Base-by-base conservation (phyloP, 2,113 vertebrate genomes). In the Prietella phreatophila region DNA sequence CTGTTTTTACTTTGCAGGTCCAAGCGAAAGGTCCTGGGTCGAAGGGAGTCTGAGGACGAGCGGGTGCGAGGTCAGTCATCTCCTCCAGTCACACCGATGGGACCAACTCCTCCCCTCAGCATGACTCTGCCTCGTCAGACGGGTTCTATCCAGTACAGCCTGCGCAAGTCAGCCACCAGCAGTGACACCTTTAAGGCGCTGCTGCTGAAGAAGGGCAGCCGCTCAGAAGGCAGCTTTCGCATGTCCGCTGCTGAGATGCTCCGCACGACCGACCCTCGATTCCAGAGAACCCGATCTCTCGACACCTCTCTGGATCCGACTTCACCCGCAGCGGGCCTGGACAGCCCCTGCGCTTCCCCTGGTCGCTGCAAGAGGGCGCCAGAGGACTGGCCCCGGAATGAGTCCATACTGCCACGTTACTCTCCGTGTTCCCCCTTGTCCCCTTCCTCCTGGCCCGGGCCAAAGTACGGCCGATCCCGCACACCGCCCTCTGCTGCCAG, bases 121-220 rank as follows among this genome's bases (percentile, higher is more conserved):
- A 94, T 95, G 20, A 88, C 96, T 17, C 87, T 92, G 86, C 92
- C 96, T 10, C 96, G 96, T 61, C 98, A 97, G 39, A 80, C 94
- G 0, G 94, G 98, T 39, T 97, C 97, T 1, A 98, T 99, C 91
- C 98, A 99, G 95, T 96, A 98, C 53, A 97, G 94, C 27, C 60
- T 99, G 50, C 97, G 97, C 17, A 99, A 97, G 92, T 97, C 97
- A 47, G 95, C 95, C 92, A 99, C 98, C 93, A 99, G 97, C 96
- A 99, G 97, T 0, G 98, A 99, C 95, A 97, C 94, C 90, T 99
- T 99, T 95, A 99, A 99, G 91, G 98, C 98, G n/a, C 95, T 99
- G n/a, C 94, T 99, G 86, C 95, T 99, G 78, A 98, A 96, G 91
- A 99, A 99, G 55, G 98, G 98, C 36, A 99, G 97, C 86, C 97